Base-by-base conservation (phyloP, 1,140 invertebrate species). In the Danaus plexippus region DNA sequence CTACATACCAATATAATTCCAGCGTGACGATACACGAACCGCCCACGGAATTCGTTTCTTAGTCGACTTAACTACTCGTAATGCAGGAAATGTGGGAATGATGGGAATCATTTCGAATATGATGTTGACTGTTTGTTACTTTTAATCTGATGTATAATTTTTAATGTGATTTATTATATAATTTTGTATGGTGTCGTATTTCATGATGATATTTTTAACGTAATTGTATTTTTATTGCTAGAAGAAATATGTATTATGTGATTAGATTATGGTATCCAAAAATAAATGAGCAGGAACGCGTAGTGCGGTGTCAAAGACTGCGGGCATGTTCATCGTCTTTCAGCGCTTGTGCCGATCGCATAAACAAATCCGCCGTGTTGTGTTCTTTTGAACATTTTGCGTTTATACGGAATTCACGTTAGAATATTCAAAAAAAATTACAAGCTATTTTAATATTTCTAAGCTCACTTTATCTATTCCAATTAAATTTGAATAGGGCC, bases 281-380 rank as follows among this genome's bases (percentile, higher is more conserved):
- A 57, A 61, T 61, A 61, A 32, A 48, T 47, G 53, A 59, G 59
- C 63, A 66, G 75, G 22, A 32, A 57, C 71, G 68, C 57, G 47
- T 9, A 54, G 59, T 58, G 59, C 59, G 63, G 75, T 85, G 79
- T 85, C 78, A 83, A 79, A 82, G 73, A 75, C 59, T 75, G 72
- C 48, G 64, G 61, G 74, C 54, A 53, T 83, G 81, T 67, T 77
- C 70, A 67, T 63, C 68, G 70, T 86, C 83, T 70, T 61, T 86
- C 83, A 79, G 60, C 83, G 66, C 67, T 57, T 54, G 61, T 61
- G 70, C 52, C 66, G 73, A 65, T 80, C 77, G 77, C 78, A 75
- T 86, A 86, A 86, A 86, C 83, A 86, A 51, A 56, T 61, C 68
- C 54, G 61, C 68, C 66, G 58, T 58, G 61, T 69, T 59, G 49